These are phyloP conservation scores for Epirrhoe tristata DNA, from an alignment of 2,888 invertebrate genomes.

Conservation along the genomic window DNA sequence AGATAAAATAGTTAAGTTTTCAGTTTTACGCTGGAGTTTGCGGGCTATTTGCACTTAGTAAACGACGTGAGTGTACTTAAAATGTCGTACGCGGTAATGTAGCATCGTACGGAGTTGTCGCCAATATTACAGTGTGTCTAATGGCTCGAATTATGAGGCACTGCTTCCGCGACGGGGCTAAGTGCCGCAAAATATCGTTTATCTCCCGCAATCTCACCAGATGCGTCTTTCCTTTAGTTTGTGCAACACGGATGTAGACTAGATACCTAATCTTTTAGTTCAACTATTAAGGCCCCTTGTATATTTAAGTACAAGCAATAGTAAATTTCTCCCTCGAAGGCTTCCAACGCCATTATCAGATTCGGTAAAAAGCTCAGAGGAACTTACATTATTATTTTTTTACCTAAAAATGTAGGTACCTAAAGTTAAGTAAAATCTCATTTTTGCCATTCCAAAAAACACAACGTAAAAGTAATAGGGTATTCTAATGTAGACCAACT, in stretches of 20 bases:
- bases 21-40: slow-evolving; percentile 25
- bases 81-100: slow-evolving; percentile 46
- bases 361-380: no score
- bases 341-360: no score
- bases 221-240: slow-evolving; percentile 16
- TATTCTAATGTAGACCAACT: slow-evolving; percentile 36
- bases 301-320: no score
- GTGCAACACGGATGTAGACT: background rate
- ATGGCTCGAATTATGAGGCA: slow-evolving; percentile 53
- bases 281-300: background rate
- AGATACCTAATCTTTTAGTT: background rate
- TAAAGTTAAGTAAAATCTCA: background rate
- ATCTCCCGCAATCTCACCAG: slow-evolving; percentile 42
- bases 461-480: slow-evolving; percentile 18
- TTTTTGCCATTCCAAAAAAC: slow-evolving; percentile 2
- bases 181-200: slow-evolving; percentile 39
- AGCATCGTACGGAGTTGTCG: slow-evolving; percentile 40
- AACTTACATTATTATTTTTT: no score
- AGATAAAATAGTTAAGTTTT: slow-evolving; percentile 31
- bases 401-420: no score
- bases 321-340: no score
- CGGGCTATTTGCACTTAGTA: slow-evolving; percentile 36
- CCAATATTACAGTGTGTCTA: slow-evolving; percentile 58
- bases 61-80: slow-evolving; percentile 47
- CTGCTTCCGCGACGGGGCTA: slow-evolving; percentile 51